These are phyloP conservation scores for Drosophila lacicola DNA, from an alignment of 2,888 invertebrate species.

Conservation along the genomic window DNA sequence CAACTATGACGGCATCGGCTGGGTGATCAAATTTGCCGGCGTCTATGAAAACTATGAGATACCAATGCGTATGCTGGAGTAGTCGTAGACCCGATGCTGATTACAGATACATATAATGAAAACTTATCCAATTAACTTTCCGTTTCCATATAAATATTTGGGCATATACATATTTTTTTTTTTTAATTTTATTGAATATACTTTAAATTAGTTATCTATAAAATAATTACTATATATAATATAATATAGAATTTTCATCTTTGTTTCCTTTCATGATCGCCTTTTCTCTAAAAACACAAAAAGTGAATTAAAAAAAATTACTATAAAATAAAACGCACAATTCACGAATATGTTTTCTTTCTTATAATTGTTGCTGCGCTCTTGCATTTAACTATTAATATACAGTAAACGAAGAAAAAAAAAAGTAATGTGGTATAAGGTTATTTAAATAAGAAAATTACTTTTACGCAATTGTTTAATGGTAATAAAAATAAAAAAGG, in stretches of 20 bases:
- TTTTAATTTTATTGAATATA: slow-evolving; percentile 70
- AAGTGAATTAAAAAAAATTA: slow-evolving; percentile 31
- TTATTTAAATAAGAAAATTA: slow-evolving; percentile 53
- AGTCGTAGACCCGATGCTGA: not conserved
- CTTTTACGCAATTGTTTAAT: slow-evolving; percentile 22
- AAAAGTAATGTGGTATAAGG: slow-evolving; percentile 41
- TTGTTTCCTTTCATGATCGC: slow-evolving; percentile 29
- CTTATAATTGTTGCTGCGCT: slow-evolving; percentile 22
- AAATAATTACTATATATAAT: slow-evolving; percentile 72
- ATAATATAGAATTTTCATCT: slow-evolving; percentile 62
- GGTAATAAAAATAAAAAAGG: slow-evolving; percentile 44
- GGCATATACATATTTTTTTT: slow-evolving; percentile 2
- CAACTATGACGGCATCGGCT: slow-evolving; percentile 91
- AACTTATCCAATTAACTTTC: not conserved
- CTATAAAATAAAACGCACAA: slow-evolving; percentile 42
- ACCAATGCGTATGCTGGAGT: slow-evolving; percentile 4
- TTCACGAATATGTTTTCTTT: slow-evolving; percentile 24
- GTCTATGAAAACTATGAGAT: slow-evolving; percentile 29
- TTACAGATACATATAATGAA: no score
- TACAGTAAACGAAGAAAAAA: slow-evolving; percentile 59
- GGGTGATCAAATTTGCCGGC: slow-evolving; percentile 79
- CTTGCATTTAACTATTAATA: slow-evolving; percentile 60
- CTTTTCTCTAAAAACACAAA: slow-evolving; percentile 18
- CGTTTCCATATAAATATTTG: slow-evolving; percentile 1
- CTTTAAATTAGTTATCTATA: slow-evolving; percentile 76